Evolutionary conservation across 2,888 invertebrate genomes (phyloP).

Genomic region (Spatulosminthurus flaviceps): DNA sequence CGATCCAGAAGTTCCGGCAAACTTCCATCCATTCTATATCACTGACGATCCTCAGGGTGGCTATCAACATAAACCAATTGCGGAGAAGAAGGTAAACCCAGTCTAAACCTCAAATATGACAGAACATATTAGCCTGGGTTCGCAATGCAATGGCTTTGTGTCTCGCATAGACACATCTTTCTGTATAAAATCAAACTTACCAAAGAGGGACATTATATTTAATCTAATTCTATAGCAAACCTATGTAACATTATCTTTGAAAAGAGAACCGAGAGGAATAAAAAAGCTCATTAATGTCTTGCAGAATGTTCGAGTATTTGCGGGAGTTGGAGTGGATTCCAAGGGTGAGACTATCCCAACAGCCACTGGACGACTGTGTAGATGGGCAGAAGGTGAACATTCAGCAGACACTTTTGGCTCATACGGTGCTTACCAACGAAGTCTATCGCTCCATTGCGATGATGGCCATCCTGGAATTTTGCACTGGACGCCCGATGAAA

Average conservation of each 20-base stretch:
- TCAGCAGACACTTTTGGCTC: slow-evolving; percentile 79
- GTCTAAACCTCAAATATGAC: neutral
- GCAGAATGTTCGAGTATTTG: slow-evolving; percentile 81
- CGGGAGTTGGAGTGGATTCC: slow-evolving; percentile 78
- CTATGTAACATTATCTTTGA: too few relatives aligned
- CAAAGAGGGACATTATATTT: too few relatives aligned
- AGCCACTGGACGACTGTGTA: slow-evolving; percentile 84
- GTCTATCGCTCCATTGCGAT: slow-evolving; percentile 83
- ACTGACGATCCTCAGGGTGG: slow-evolving; percentile 93
- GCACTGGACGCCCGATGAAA: slow-evolving; percentile 84
- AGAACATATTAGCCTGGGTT: neutral
- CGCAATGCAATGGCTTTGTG: too few relatives aligned
- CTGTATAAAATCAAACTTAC: too few relatives aligned
- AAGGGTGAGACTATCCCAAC: slow-evolving; percentile 77
- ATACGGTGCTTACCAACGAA: slow-evolving; percentile 89
- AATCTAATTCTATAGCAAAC: too few relatives aligned
- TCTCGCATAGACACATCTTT: too few relatives aligned
- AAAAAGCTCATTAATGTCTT: slow-evolving; percentile 45
- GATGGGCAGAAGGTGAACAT: slow-evolving; percentile 83
- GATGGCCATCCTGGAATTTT: slow-evolving; percentile 82
- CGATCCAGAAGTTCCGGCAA: slow-evolving; percentile 80
- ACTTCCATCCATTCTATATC: slow-evolving; percentile 89
- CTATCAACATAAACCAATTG: slow-evolving; percentile 81
- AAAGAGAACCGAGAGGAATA: too few relatives aligned
- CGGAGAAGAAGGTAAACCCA: slow-evolving; percentile 77